A percentile compares a stretch with the other conserved stretches of the same genome.
These are phyloP conservation scores for Corydoras sp. DNA, from an alignment of 2,113 vertebrate species.

Conservation along the genomic window DNA sequence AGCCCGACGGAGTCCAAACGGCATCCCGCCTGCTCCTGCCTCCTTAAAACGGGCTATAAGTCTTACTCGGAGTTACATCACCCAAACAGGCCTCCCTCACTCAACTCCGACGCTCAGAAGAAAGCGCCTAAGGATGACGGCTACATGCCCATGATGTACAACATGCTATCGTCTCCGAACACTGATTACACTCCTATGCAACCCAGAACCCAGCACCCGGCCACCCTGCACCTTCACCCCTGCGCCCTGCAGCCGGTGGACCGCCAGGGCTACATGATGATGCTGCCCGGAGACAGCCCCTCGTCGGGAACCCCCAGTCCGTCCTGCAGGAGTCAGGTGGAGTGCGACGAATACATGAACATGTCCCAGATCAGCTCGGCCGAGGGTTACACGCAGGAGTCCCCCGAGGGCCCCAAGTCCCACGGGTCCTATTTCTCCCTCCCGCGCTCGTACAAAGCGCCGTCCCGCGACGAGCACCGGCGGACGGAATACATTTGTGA, in stretches of 20 bases:
- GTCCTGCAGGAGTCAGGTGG: slow-evolving; percentile 43
- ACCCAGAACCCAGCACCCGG: slow-evolving; percentile 65
- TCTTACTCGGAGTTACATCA: slow-evolving; percentile 78
- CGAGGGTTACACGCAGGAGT: slow-evolving; percentile 57
- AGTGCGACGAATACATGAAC: slow-evolving; percentile 80
- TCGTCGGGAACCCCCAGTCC: slow-evolving; percentile 68
- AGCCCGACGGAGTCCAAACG: slow-evolving; percentile 69
- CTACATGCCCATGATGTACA: slow-evolving; percentile 90
- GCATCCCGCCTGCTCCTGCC: slow-evolving; percentile 70
- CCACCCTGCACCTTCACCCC: slow-evolving; percentile 47
- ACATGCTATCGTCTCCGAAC: slow-evolving; percentile 19
- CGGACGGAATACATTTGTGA: slow-evolving; percentile 69
- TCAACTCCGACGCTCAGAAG: slow-evolving; percentile 44
- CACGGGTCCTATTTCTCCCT: slow-evolving; percentile 66
- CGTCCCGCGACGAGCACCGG: slow-evolving; percentile 47
- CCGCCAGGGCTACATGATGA: slow-evolving; percentile 85
- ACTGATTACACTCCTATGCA: slow-evolving; percentile 46
- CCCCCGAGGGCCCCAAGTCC: slow-evolving; percentile 55
- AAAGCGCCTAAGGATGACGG: slow-evolving; percentile 64
- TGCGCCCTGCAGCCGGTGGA: slow-evolving; percentile 77
- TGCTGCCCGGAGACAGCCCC: slow-evolving; percentile 80
- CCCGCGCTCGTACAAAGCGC: slow-evolving; percentile 72
- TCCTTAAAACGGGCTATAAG: slow-evolving; percentile 80
- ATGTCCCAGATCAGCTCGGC: slow-evolving; percentile 79
- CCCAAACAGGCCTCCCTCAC: slow-evolving; percentile 40